Base-by-base conservation (phyloP, 1,140 invertebrate genomes). In the Venturia canescens region DNA sequence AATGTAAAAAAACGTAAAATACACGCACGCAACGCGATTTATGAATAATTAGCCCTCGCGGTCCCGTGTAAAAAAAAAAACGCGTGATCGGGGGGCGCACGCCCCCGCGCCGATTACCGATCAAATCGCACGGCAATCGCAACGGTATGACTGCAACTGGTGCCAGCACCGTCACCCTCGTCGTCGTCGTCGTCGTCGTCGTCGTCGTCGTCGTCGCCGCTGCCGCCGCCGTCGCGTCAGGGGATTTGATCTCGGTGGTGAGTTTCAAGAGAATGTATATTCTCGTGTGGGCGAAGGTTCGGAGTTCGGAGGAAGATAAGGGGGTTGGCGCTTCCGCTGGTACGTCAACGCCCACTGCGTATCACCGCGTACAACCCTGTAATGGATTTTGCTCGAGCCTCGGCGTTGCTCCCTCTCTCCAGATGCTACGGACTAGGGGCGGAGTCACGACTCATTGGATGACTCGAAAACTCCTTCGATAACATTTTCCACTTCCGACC, bases 281-380 rank as follows among this genome's bases (percentile, higher is more conserved):
- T 69, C n/a, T 78, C 76, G 78, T 38, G 44, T 48, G 29, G 23
- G 74, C 31, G 44, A 72, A 53, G 50, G 7, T 44, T 44, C 13
- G 38, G 69, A 77, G 76, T 27, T 70, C 21, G 34, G 57, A 71
- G 44, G 71, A 66, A 29, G 63, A 48, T 44, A n/a, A 21, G 31
- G 44, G 44, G 88, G 89, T 87, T 85, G 88, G 86, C 84, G 57
- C 66, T 44, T 66, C 79, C 88, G 80, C 79, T 78, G 78, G 38
- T 83, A 81, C 53, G 86, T 88, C 31, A 85, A 87, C 89, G 89
- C 89, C 89, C 88, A 83, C 82, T 71, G 60, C 48, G 78, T 87
- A 85, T 84, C 85, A 86, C 84, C 83, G 82, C 82, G 85, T 80
- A 87, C 86, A 86, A 85, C 82, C 86, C 87, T 87, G 87, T 87